Percentiles rank a stretch among this genome's conserved stretches.
Conservation (phyloP, 2,797 vertebrate species). For the Linurgus olivaceus region DNA sequence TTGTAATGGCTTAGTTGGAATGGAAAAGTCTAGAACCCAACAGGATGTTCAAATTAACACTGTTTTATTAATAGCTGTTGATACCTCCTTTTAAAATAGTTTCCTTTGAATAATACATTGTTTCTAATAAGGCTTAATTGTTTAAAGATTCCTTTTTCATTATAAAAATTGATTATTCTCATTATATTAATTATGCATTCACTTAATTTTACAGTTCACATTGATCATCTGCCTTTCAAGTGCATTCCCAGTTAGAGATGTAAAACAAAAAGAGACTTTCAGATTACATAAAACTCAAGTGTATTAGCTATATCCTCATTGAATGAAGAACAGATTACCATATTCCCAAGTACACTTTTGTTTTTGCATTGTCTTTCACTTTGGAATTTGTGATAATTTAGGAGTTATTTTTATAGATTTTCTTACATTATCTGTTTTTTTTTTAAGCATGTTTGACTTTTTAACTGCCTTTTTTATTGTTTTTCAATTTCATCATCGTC, state of each 20-base stretch:
- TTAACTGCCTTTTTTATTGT: neutral
- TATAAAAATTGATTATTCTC: slow-evolving; percentile 51
- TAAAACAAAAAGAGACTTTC: neutral
- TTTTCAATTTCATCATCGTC: neutral
- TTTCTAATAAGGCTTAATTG: slow-evolving; percentile 43
- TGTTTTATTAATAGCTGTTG: slow-evolving; percentile 32
- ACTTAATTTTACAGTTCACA: slow-evolving; percentile 27
- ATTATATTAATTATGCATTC: slow-evolving; percentile 52
- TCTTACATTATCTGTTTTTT: neutral
- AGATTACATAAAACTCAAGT: neutral
- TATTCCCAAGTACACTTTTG: neutral
- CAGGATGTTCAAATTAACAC: slow-evolving; percentile 15
- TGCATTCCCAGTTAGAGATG: neutral
- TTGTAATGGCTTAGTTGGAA: neutral
- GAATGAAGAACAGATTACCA: neutral
- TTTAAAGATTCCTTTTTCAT: slow-evolving; percentile 24
- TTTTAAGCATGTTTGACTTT: neutral
- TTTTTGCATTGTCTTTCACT: neutral
- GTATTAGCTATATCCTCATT: neutral
- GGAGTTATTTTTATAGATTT: neutral
- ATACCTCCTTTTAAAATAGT: slow-evolving; percentile 9
- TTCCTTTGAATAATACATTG: slow-evolving; percentile 54
- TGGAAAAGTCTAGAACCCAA: neutral
- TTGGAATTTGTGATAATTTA: neutral
- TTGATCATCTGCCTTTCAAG: slow-evolving; percentile 15